Evolutionary conservation across 2,888 invertebrate species (phyloP).

Genomic region (Idaea straminata): DNA sequence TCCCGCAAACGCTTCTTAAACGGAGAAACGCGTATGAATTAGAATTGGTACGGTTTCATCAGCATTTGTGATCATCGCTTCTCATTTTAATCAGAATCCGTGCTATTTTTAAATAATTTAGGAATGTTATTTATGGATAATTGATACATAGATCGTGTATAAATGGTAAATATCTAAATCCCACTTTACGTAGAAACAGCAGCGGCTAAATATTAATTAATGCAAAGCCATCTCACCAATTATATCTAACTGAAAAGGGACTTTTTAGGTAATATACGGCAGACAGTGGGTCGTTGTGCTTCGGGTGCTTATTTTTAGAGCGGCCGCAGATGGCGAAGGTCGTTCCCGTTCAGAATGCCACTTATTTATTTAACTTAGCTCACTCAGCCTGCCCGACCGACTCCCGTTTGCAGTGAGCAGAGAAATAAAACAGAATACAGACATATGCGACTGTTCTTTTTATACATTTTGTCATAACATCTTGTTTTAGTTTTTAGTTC

Average conservation of each 20-base stretch:
- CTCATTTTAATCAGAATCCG: conserved; percentile 10
- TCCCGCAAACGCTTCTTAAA: conserved; percentile 32
- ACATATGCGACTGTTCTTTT: conserved; percentile 29
- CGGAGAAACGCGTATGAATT: conserved; percentile 33
- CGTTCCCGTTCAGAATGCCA: conserved; percentile 56
- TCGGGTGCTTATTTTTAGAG: conserved; percentile 60
- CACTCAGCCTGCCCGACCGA: conserved; percentile 42
- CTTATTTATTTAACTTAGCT: conserved; percentile 68
- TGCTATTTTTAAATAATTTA: not conserved
- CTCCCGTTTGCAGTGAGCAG: conserved; percentile 40
- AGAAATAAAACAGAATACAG: conserved; percentile 33
- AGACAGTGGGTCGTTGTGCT: conserved; percentile 33
- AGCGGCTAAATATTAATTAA: conserved; percentile 27
- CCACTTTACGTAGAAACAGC: conserved; percentile 12
- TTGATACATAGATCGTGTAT: not conserved
- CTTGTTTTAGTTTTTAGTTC: not conserved
- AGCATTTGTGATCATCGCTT: conserved; percentile 18
- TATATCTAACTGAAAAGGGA: conserved; percentile 36
- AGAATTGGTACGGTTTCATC: conserved; percentile 30
- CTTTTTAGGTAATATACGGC: conserved; percentile 36
- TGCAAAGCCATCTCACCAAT: conserved; percentile 34
- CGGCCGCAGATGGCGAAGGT: conserved; percentile 70
- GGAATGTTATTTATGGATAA: not conserved
- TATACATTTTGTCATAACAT: conserved; percentile 22
- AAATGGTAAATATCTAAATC: conserved; percentile 2